Evolutionary conservation across 2,888 invertebrate genomes (phyloP).

Genomic region (Ecdyonurus torrentis): DNA sequence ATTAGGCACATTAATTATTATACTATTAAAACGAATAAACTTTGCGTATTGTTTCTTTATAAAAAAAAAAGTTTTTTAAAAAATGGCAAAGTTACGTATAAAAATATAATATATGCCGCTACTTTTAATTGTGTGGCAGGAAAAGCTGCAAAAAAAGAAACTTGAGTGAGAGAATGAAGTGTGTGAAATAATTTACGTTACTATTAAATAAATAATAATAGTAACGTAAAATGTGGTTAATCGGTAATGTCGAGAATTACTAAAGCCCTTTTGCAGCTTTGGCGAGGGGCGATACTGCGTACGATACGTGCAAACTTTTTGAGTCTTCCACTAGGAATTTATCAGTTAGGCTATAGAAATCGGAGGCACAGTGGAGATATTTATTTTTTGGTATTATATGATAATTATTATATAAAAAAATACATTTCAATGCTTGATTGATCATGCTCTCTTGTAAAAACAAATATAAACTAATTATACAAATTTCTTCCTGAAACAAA

Average conservation of each 20-base stretch:
- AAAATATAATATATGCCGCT: too few species aligned
- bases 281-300: not conserved
- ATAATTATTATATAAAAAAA: not conserved
- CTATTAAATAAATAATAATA: not conserved
- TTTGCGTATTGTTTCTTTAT: not conserved
- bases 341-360: not conserved
- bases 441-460: not conserved
- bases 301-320: not conserved
- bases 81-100: not conserved
- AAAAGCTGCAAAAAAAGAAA: not conserved
- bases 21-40: not conserved
- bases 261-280: not conserved
- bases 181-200: not conserved
- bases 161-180: not conserved
- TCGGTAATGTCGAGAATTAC: not conserved
- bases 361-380: not conserved
- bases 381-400: not conserved
- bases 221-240: not conserved
- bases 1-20: not conserved
- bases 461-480: not conserved
- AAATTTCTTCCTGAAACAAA: not conserved
- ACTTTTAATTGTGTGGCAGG: not conserved
- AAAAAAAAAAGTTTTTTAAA: not conserved
- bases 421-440: not conserved
- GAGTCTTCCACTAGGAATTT: not conserved